phyloP scores from a whole-genome alignment of 2,797 vertebrate species.

The Poecilia gillii region DNA sequence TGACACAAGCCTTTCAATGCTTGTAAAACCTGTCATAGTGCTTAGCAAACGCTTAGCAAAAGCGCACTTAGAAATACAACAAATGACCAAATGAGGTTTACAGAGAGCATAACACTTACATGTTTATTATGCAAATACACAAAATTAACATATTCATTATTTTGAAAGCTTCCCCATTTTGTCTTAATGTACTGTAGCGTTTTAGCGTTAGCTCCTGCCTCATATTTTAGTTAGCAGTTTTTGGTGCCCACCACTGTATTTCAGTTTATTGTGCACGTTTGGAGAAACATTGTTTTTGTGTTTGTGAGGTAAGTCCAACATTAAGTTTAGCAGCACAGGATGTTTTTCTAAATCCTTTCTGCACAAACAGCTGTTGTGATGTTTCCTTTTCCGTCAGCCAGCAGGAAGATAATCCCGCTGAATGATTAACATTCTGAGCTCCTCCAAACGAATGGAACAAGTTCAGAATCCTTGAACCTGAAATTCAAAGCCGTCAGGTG shows the following conservation, averaged over 20 bases:
- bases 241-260: background rate
- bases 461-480: constrained; percentile 70
- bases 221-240: background rate
- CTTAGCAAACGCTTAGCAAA: too few species aligned
- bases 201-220: background rate
- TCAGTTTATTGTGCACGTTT: constrained; percentile 36
- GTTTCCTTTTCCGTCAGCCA: constrained; percentile 40
- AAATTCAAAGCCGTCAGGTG: constrained; percentile 77
- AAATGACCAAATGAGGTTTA: background rate
- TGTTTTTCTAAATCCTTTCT: constrained; percentile 43
- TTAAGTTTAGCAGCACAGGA: constrained; percentile 19
- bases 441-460: constrained; percentile 48
- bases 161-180: too few species aligned
- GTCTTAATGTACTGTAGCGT: too few species aligned
- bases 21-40: background rate
- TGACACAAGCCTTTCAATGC: background rate
- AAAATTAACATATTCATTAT: too few species aligned
- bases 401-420: constrained; percentile 53
- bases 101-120: background rate
- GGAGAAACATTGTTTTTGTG: constrained; percentile 27
- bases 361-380: constrained; percentile 35
- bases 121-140: background rate
- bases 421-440: constrained; percentile 72
- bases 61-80: background rate
- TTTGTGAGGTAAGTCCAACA: background rate